Percentiles rank a stretch among this genome's conserved stretches.
phyloP scores from a whole-genome alignment of 2,113 vertebrate genomes.

The Hiodon tergisus region DNA sequence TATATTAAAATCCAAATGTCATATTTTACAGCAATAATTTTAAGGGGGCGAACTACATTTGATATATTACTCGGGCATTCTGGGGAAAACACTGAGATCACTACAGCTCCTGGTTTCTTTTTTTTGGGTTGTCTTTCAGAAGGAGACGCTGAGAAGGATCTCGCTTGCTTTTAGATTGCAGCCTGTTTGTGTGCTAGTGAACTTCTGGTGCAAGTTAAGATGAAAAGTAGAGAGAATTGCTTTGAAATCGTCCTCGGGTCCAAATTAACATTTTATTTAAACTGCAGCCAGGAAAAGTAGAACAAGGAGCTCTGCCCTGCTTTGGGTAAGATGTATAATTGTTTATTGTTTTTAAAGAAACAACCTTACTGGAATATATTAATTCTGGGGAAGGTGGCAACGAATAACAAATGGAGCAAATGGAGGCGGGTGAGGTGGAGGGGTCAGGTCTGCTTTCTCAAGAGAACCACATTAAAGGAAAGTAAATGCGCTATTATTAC shows the following conservation, averaged over 20 bases:
- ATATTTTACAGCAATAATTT: no score
- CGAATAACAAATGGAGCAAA: slow-evolving; percentile 58
- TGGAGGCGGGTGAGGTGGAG: slow-evolving; percentile 45
- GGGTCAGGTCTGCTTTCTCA: slow-evolving; percentile 65
- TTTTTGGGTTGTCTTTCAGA: slow-evolving; percentile 28
- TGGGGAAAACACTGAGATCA: slow-evolving; percentile 7
- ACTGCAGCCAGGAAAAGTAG: slow-evolving; percentile 67
- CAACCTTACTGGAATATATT: slow-evolving; percentile 61
- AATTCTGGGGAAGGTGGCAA: slow-evolving; percentile 67
- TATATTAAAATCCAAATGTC: no score
- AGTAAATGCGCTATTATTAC: slow-evolving; percentile 60
- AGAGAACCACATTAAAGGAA: slow-evolving; percentile 64
- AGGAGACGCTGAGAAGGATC: slow-evolving; percentile 43
- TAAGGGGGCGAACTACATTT: no score
- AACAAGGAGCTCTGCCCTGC: slow-evolving; percentile 60
- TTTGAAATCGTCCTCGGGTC: slow-evolving; percentile 75
- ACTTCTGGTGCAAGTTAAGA: slow-evolving; percentile 54
- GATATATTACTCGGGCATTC: no score
- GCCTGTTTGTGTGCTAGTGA: slow-evolving; percentile 56
- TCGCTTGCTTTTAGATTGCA: slow-evolving; percentile 41
- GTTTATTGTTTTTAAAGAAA: slow-evolving; percentile 67
- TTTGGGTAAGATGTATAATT: slow-evolving; percentile 67
- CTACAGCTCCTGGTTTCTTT: neutral
- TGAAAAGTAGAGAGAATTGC: slow-evolving; percentile 63
- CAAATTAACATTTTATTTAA: slow-evolving; percentile 77